Base-by-base conservation (phyloP, 2,113 vertebrate species). In the Passer domesticus region DNA sequence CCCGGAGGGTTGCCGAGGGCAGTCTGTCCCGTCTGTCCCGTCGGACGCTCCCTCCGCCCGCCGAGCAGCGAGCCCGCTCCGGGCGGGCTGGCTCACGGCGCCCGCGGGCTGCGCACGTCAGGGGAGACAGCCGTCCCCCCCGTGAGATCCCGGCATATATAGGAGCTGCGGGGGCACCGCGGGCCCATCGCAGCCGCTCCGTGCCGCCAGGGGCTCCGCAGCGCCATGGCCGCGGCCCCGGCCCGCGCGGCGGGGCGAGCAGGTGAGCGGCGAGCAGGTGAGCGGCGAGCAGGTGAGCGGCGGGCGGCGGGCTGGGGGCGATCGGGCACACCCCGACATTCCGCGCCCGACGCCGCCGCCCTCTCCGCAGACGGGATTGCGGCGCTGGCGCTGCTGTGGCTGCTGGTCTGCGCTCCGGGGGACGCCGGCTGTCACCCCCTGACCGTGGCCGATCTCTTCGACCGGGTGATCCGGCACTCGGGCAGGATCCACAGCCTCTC, bases 401-500 rank as follows among this genome's bases (percentile, higher is more conserved):
- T 97, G 90, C 83, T 95, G 43, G 17, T 95, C 23, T 98, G 98
- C 62, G 62, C 76, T 28, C 96, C 96, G 7, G 70, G 62, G 19
- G 90, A 95, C 27, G 52, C 79, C 13, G 90, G 93, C 37, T 98
- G 98, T 89, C 97, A 95, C 17, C 58, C 95, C 30, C 91, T 98
- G 19, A 85, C 92, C 15, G 94, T 97, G 68, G 81, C 94, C 6
- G 97, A 98, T 49, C 94, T 98, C 77, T 98, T 98, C 55, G 97
- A 98, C 69, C 97, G 98, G 55, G 98, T 98, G 83, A 98, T 98
- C 70, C 97, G 97, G 62, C 98, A 97, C 94, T 98, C 97, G 20
- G 95, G 93, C 74, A 97, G 97, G 91, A 97, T 98, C 81, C 97
- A 97, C 33, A 87, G 93, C 80, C 95, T 98, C 83, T 98, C 98